These are phyloP conservation scores for Syrmaticus mikado DNA, from an alignment of 2,113 vertebrate species.

Conservation along the genomic window DNA sequence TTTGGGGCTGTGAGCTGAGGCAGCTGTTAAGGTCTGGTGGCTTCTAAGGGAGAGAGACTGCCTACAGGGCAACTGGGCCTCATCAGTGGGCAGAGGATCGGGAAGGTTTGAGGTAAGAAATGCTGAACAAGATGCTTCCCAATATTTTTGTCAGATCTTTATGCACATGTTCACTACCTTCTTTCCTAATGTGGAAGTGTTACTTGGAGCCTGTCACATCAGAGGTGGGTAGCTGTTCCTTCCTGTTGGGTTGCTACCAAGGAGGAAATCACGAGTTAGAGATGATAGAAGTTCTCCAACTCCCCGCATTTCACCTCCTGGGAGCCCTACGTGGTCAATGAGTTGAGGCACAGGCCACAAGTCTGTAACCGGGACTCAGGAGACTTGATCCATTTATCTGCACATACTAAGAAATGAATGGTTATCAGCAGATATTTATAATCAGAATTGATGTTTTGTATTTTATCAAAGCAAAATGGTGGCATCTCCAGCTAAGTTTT, in stretches of 20 bases:
- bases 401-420: not conserved
- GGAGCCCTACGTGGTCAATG: not conserved
- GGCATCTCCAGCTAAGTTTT: not conserved
- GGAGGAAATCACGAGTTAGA: not conserved
- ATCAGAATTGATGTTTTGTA: not conserved
- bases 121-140: not conserved
- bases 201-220: fast-evolving
- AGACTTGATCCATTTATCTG: not conserved
- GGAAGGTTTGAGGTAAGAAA: not conserved
- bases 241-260: not conserved
- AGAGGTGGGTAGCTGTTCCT: not conserved
- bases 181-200: not conserved
- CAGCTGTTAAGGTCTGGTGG: not conserved
- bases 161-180: not conserved
- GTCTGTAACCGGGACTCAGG: not conserved
- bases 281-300: not conserved
- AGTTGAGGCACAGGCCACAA: not conserved
- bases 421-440: not conserved
- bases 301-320: not conserved
- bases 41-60: not conserved
- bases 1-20: not conserved
- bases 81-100: not conserved
- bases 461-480: not conserved
- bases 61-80: not conserved
- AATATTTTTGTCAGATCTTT: not conserved